Evolutionary conservation across 1,140 invertebrate species (phyloP), one percentile per base, ranked within the genome.

Genomic region (Drosophila micromelanica): DNA sequence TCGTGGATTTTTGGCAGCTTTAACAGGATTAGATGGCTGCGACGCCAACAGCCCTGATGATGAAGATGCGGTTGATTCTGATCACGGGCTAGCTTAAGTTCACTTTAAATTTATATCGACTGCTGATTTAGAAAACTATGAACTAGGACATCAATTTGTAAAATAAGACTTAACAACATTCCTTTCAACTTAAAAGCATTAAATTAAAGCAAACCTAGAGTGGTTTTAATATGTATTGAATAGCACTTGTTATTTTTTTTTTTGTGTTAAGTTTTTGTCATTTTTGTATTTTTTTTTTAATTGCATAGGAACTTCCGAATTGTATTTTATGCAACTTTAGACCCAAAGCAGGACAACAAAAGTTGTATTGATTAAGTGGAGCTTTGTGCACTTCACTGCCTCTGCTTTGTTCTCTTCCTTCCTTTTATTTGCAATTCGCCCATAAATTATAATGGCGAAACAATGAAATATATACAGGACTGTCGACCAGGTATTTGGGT

Each of bases 1-100:
- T 37, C 51, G 57, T 68, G 61, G 82, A 86, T 86, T 86, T 86
- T 87, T 87, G 82, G 78, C 78, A 78, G 82, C 82, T 86, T 87
- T 86, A 78, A 76, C 77, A 67, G 82, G 82, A 82, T 86, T 89
- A 87, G 84, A 73, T 43, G 72, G 71, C 32, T 63, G 55, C 20
- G 11, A 23, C 35, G 54, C 5, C 73, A 80, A 57, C 52, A 62
- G 48, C 56, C 35, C 42, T 45, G 27, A 27, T 59, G 48, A 64
- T 68, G n/a, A 37, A 38, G 37, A n/a, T 42, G 17, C 35, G 55
- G 35, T 48, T 49, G 12, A 59, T 51, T 49, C 38, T 52, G 48
- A 51, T 62, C 43, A 40, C 49, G 23, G 61, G 62, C 43, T 23
- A 23, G 54, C 32, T 73, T 63, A n/a, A 62, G 57, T 72, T 68